These are phyloP conservation scores for Loxodonta africana DNA, from an alignment of 2,113 vertebrate genomes.

Conservation along the genomic window DNA sequence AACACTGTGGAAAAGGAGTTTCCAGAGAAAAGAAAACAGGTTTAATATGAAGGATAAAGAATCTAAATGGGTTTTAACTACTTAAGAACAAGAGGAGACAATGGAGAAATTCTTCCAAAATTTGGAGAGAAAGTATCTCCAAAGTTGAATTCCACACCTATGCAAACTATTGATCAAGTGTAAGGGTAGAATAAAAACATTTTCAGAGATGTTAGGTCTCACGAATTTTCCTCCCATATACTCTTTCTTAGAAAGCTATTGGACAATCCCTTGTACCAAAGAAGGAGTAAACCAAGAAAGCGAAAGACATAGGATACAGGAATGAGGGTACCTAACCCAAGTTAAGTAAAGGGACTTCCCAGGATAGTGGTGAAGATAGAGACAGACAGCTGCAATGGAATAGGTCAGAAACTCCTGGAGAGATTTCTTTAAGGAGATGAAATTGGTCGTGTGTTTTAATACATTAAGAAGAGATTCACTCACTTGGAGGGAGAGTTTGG, in stretches of 20 bases:
- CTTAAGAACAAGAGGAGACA: neutral
- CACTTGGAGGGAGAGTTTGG: neutral
- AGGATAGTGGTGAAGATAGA: neutral
- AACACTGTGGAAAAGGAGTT: neutral
- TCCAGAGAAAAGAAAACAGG: neutral
- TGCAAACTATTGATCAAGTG: neutral
- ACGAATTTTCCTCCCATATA: neutral
- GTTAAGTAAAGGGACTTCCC: neutral
- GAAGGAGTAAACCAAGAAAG: neutral
- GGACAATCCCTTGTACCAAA: neutral
- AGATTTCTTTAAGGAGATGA: neutral
- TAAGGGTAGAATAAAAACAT: neutral
- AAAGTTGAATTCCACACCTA: neutral
- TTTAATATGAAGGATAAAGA: neutral
- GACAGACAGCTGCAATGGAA: neutral
- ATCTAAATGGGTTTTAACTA: slow-evolving; percentile 20
- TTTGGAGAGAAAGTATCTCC: neutral
- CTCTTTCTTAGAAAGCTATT: neutral
- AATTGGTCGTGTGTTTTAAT: neutral
- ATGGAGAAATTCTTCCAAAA: neutral
- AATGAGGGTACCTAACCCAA: neutral
- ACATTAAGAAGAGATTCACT: neutral
- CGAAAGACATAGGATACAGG: neutral
- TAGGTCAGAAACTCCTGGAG: neutral
- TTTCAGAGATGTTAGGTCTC: neutral